phyloP scores from a whole-genome alignment of 2,797 vertebrate species.

The Sciurus vulgaris region DNA sequence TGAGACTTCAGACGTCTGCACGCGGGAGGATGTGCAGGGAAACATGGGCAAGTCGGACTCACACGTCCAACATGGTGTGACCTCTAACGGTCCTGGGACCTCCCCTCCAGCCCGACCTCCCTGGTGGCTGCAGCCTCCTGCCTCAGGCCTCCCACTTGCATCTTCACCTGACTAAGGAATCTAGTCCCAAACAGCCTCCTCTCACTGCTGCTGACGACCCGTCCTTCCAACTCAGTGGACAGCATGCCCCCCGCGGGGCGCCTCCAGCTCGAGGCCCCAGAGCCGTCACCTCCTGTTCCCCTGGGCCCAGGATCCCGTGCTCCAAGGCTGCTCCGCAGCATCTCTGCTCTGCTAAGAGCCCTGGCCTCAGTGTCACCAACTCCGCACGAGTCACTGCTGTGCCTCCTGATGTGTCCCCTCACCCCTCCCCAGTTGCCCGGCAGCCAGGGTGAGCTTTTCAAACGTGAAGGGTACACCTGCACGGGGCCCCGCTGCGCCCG shows the following conservation, averaged over 20 bases:
- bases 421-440: fast-evolving
- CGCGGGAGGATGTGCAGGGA: background rate
- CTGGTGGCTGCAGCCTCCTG: fast-evolving
- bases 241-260: background rate
- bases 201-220: background rate
- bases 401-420: background rate
- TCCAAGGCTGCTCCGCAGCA: no score
- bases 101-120: background rate
- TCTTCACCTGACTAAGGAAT: background rate
- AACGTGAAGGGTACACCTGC: background rate
- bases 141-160: fast-evolving
- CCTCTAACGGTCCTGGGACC: background rate
- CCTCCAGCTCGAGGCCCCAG: background rate
- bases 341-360: background rate
- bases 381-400: background rate
- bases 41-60: background rate
- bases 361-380: fast-evolving
- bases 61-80: fast-evolving
- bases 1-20: background rate
- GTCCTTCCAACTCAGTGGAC: background rate
- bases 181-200: background rate
- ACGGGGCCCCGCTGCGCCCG: background rate
- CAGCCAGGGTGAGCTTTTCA: background rate
- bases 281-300: background rate
- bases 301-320: no score